A percentile compares a stretch with the other conserved stretches of the same genome.
These are phyloP conservation scores for Polydrusus pterygomalis DNA, from an alignment of 2,888 invertebrate genomes.

Conservation along the genomic window DNA sequence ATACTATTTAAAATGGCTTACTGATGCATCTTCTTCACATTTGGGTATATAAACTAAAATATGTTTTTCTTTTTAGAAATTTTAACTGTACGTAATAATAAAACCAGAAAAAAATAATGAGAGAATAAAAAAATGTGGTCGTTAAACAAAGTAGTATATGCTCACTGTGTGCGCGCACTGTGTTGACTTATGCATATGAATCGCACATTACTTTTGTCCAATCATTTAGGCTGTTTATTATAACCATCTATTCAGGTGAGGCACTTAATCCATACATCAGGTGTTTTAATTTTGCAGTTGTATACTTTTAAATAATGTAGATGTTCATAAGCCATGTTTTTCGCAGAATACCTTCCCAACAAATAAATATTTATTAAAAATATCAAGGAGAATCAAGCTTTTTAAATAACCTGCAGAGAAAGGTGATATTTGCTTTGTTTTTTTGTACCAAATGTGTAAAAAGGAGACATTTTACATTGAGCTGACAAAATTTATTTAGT, in stretches of 20 bases:
- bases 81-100: constrained; percentile 57
- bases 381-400: constrained; percentile 57
- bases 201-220: constrained; percentile 40
- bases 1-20: constrained; percentile 13
- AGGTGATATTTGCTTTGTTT: constrained; percentile 60
- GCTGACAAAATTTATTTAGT: constrained; percentile 61
- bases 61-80: constrained; percentile 67
- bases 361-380: constrained; percentile 59
- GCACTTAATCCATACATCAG: constrained; percentile 49
- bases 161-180: constrained; percentile 60
- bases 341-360: constrained; percentile 62
- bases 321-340: constrained; percentile 64
- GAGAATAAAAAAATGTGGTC: constrained; percentile 52
- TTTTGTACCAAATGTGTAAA: constrained; percentile 57
- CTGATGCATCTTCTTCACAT: constrained; percentile 17
- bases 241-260: constrained; percentile 58
- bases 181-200: constrained; percentile 59
- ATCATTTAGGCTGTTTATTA: constrained; percentile 50
- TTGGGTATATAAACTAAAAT: constrained; percentile 57
- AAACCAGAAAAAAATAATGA: constrained; percentile 58
- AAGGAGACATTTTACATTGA: constrained; percentile 61
- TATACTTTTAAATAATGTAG: constrained; percentile 25
- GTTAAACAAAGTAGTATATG: constrained; percentile 59
- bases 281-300: constrained; percentile 39
- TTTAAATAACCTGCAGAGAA: constrained; percentile 49